Conservation (phyloP, 2,888 invertebrate species). For the Polydrusus cervinus region DNA sequence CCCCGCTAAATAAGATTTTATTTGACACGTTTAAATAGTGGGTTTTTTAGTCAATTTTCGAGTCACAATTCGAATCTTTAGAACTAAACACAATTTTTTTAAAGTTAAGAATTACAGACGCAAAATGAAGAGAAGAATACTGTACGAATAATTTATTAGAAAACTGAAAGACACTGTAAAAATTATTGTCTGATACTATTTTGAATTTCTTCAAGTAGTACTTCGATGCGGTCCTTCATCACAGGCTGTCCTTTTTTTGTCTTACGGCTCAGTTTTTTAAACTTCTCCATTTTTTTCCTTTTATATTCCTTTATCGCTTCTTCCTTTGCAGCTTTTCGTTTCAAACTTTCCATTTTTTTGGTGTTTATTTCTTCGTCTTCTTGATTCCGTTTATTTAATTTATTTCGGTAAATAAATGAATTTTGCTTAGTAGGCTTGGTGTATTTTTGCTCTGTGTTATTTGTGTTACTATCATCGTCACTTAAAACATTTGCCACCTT, state of each 20-base stretch:
- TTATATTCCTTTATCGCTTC: conserved; percentile 80
- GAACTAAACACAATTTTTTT: too few relatives aligned
- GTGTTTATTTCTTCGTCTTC: conserved; percentile 73
- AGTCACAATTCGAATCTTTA: too few relatives aligned
- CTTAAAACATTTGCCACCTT: background rate
- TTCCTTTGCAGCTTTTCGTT: conserved; percentile 75
- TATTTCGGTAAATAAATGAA: conserved; percentile 71
- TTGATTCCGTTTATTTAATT: conserved; percentile 74
- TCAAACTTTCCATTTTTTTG: conserved; percentile 67
- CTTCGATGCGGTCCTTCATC: conserved; percentile 87
- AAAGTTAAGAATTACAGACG: too few relatives aligned
- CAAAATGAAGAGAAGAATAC: too few relatives aligned
- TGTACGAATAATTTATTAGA: too few relatives aligned
- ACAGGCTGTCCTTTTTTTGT: conserved; percentile 89
- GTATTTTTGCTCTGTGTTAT: conserved; percentile 32
- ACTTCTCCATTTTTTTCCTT: conserved; percentile 80
- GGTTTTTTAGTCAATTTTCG: too few relatives aligned
- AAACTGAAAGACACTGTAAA: background rate
- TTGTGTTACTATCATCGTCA: background rate
- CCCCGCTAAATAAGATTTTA: too few relatives aligned
- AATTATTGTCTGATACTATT: conserved; percentile 52
- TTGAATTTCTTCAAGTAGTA: conserved; percentile 85
- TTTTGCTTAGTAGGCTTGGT: conserved; percentile 18
- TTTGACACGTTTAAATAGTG: too few relatives aligned
- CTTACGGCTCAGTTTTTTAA: conserved; percentile 83